Percentiles rank a stretch among this genome's conserved stretches.
These are phyloP conservation scores for Lagria hirta DNA, from an alignment of 2,888 invertebrate species.

Conservation along the genomic window DNA sequence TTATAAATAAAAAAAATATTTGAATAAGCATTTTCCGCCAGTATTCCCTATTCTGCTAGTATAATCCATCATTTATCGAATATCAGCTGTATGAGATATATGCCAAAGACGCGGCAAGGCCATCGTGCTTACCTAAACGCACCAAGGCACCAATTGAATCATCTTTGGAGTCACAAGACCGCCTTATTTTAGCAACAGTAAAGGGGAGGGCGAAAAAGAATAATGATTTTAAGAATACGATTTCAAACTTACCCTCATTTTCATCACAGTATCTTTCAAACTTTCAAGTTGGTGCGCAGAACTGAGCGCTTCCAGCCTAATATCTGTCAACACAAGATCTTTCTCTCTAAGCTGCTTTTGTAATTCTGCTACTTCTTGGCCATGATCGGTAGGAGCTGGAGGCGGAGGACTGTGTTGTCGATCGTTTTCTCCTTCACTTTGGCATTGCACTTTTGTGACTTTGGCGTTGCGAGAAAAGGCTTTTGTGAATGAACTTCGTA, in stretches of 20 bases:
- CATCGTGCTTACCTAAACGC: no score
- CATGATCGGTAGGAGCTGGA: slow-evolving; percentile 52
- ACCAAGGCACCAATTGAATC: no score
- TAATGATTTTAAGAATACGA: no score
- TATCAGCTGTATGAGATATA: no score
- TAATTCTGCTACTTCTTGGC: slow-evolving; percentile 74
- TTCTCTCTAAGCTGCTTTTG: slow-evolving; percentile 94
- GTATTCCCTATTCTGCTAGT: no score
- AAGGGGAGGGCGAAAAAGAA: no score
- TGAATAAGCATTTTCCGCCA: background rate
- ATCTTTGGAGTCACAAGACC: no score
- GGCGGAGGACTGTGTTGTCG: slow-evolving; percentile 49
- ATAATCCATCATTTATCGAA: no score
- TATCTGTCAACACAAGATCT: slow-evolving; percentile 94
- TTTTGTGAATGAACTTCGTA: slow-evolving; percentile 95
- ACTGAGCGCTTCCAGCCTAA: slow-evolving; percentile 92
- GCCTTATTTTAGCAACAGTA: no score
- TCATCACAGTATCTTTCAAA: slow-evolving; percentile 93
- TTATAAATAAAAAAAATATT: slow-evolving; percentile 27
- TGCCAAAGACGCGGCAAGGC: background rate
- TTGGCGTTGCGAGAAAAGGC: slow-evolving; percentile 89
- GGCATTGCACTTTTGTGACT: slow-evolving; percentile 64
- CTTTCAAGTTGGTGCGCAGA: slow-evolving; percentile 97
- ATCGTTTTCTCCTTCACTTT: slow-evolving; percentile 57
- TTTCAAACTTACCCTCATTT: slow-evolving; percentile 79